phyloP scores from a whole-genome alignment of 2,113 vertebrate genomes.

The Gambusia affinis region DNA sequence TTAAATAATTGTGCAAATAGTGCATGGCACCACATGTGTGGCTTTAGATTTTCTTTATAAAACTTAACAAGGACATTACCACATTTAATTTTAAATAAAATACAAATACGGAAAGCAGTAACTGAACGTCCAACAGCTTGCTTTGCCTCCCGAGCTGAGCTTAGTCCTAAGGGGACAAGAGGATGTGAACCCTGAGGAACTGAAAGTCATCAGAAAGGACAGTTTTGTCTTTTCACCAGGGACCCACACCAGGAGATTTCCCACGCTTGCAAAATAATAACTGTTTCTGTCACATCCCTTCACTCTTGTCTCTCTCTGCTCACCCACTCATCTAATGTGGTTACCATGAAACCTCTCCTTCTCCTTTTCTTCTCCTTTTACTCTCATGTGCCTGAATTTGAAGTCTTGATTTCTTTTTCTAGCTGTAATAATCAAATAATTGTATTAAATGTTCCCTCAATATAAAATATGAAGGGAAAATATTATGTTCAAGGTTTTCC shows the following conservation, averaged over 20 bases:
- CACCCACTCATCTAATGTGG: slow-evolving; percentile 2
- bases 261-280: slow-evolving; percentile 71
- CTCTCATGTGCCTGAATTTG: slow-evolving; percentile 7
- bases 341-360: slow-evolving; percentile 4
- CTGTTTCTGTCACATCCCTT: slow-evolving; percentile 18
- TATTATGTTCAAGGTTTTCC: too few relatives aligned
- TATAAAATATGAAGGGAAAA: not conserved
- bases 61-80: not conserved
- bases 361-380: not conserved
- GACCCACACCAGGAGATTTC: slow-evolving; percentile 71
- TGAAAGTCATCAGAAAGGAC: slow-evolving; percentile 66
- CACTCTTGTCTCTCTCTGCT: slow-evolving; percentile 16
- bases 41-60: too few relatives aligned
- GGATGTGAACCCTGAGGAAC: slow-evolving; percentile 66
- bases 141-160: slow-evolving; percentile 9
- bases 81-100: not conserved
- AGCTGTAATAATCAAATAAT: not conserved
- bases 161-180: slow-evolving; percentile 50
- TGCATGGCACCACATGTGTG: too few relatives aligned
- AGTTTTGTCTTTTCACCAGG: slow-evolving; percentile 68
- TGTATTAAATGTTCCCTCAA: not conserved
- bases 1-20: too few relatives aligned
- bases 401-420: not conserved
- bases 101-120: not conserved
- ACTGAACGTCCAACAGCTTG: slow-evolving; percentile 2